A percentile compares a stretch with the other conserved stretches of the same genome.
phyloP scores from a whole-genome alignment of 2,888 invertebrate species.

The Prionchulus punctatus region DNA sequence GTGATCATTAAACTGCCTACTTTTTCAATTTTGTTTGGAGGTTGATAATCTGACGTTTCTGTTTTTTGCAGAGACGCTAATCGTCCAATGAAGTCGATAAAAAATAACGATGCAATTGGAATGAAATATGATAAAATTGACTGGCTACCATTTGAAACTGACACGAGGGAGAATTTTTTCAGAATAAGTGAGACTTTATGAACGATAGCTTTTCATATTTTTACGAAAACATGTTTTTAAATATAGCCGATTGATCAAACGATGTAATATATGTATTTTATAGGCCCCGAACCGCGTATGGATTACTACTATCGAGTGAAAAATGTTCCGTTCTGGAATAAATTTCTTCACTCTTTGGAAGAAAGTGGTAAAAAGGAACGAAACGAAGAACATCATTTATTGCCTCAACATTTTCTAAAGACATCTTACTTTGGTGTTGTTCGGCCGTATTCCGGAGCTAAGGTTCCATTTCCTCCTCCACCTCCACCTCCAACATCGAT shows the following conservation, averaged over 20 bases:
- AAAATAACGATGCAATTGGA: not conserved
- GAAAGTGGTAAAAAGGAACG: conserved; percentile 17
- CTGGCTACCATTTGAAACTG: conserved; percentile 28
- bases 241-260: not conserved
- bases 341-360: conserved; percentile 26
- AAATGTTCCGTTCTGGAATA: conserved; percentile 28
- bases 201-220: not conserved
- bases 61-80: not conserved
- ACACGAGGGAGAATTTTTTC: conserved; percentile 25
- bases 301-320: conserved; percentile 28
- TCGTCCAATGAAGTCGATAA: not conserved
- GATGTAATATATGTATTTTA: conserved; percentile 8
- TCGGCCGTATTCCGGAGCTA: conserved; percentile 16
- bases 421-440: conserved; percentile 26
- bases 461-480: conserved; percentile 13
- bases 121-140: conserved; percentile 12
- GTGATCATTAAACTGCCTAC: too few species aligned
- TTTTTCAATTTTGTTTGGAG: too few species aligned
- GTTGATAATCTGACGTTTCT: not conserved
- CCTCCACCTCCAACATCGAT: conserved; percentile 20
- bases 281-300: conserved; percentile 23
- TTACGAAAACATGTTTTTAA: conserved; percentile 1
- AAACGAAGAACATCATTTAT: conserved; percentile 22
- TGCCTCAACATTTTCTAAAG: conserved; percentile 23
- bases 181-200: conserved; percentile 22